These are phyloP conservation scores for Halichoeres trimaculatus DNA, from an alignment of 2,113 vertebrate genomes.

Conservation along the genomic window DNA sequence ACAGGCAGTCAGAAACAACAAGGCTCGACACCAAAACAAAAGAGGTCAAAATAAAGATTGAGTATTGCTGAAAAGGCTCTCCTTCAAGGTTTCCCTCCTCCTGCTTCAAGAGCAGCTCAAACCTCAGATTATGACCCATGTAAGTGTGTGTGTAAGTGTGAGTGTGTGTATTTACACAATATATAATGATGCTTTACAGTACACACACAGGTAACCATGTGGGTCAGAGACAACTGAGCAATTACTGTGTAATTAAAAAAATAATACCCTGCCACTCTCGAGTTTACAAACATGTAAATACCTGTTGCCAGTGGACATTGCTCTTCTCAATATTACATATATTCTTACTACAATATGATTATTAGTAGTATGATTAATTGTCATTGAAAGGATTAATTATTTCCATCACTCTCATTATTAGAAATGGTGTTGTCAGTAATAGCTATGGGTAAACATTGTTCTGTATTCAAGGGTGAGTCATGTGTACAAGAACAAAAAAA, in stretches of 20 bases:
- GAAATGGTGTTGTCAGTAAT: conserved; percentile 71
- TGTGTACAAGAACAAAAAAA: conserved; percentile 67
- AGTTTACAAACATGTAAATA: conserved; percentile 83
- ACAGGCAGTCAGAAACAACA: too few species aligned
- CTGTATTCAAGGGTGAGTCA: conserved; percentile 70
- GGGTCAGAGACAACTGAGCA: conserved; percentile 79
- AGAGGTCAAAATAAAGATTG: too few species aligned
- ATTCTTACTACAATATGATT: conserved; percentile 80
- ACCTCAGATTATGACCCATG: conserved; percentile 35
- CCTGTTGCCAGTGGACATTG: conserved; percentile 76
- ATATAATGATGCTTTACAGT: conserved; percentile 68
- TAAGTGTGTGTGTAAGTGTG: conserved; percentile 31
- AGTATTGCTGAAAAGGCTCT: not conserved
- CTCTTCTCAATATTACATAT: conserved; percentile 81
- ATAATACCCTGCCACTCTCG: conserved; percentile 69
- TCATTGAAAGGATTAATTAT: conserved; percentile 75
- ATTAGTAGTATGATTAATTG: conserved; percentile 75
- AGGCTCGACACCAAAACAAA: too few species aligned
- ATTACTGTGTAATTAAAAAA: conserved; percentile 85
- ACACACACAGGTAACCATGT: conserved; percentile 72
- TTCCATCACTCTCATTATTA: conserved; percentile 68
- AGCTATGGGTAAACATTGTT: conserved; percentile 71
- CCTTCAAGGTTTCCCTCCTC: conserved; percentile 2
- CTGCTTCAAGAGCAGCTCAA: conserved; percentile 59
- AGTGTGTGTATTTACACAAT: conserved; percentile 65